These are phyloP conservation scores for Drosophila ochracea DNA, from an alignment of 2,888 invertebrate species.

Conservation along the genomic window DNA sequence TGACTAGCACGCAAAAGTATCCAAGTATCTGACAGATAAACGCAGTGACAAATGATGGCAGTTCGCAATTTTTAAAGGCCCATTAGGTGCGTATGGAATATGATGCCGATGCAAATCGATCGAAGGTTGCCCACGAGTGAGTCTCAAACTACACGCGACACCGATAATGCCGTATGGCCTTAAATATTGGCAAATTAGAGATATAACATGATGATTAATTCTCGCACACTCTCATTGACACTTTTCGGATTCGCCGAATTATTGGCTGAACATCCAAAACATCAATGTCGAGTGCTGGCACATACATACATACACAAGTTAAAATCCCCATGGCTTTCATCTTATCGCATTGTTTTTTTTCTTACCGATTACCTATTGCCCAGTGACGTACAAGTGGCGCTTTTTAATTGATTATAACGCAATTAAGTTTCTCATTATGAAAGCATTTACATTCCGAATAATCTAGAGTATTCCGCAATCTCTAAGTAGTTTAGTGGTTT, in stretches of 20 bases:
- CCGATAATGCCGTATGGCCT: slow-evolving; percentile 2
- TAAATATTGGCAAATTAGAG: slow-evolving; percentile 24
- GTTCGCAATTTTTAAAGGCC: slow-evolving; percentile 12
- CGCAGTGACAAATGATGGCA: slow-evolving; percentile 47
- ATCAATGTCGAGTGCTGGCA: slow-evolving; percentile 29
- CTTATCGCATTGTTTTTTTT: slow-evolving; percentile 30
- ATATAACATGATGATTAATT: slow-evolving; percentile 18
- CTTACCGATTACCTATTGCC: slow-evolving; percentile 9
- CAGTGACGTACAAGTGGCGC: too few relatives aligned
- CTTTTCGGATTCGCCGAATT: slow-evolving; percentile 22
- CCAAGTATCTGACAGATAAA: slow-evolving; percentile 40
- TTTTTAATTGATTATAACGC: background rate
- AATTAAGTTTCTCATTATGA: background rate
- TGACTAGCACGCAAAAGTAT: slow-evolving; percentile 59
- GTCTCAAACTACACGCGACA: slow-evolving; percentile 36
- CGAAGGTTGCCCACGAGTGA: slow-evolving; percentile 38
- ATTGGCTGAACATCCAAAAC: background rate
- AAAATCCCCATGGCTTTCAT: slow-evolving; percentile 2
- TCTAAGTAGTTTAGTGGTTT: background rate
- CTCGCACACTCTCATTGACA: slow-evolving; percentile 12
- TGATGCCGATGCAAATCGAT: slow-evolving; percentile 42
- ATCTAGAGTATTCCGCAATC: background rate
- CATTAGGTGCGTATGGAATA: slow-evolving; percentile 49
- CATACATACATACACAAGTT: background rate
- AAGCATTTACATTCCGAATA: background rate